Conservation (phyloP, 2,888 invertebrate species). For the Blomia tropicalis region DNA sequence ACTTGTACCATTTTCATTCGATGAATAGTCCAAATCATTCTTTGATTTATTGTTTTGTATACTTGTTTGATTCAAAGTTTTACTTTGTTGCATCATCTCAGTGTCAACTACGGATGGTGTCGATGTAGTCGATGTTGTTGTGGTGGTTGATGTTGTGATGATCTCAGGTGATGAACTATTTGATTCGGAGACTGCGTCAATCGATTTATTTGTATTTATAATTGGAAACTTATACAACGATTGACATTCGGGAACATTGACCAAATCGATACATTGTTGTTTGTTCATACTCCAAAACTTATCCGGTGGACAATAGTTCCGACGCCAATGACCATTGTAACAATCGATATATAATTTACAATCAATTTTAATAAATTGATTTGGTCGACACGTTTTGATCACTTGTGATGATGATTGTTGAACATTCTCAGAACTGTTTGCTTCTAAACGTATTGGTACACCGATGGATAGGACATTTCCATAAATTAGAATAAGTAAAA, state of each 20-base stretch:
- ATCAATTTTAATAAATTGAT: constrained; percentile 10
- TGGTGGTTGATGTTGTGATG: background rate
- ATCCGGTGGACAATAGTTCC: constrained; percentile 20
- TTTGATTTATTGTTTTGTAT: no score
- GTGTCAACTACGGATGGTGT: background rate
- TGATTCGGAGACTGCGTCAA: no score
- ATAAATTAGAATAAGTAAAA: no score
- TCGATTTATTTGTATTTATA: background rate
- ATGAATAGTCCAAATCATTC: no score
- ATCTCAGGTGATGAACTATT: background rate
- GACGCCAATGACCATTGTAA: constrained; percentile 10
- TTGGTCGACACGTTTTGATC: background rate
- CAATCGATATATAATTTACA: constrained; percentile 22
- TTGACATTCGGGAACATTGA: constrained; percentile 21
- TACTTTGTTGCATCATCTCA: background rate
- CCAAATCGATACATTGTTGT: constrained; percentile 17
- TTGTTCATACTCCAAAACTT: constrained; percentile 22
- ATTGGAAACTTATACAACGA: background rate
- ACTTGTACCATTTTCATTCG: no score
- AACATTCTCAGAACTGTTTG: background rate
- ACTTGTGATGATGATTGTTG: background rate
- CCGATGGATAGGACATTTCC: no score
- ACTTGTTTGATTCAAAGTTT: no score
- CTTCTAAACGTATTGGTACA: background rate
- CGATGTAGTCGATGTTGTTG: background rate